Base-by-base conservation (phyloP, 2,888 invertebrate species). In the Cataglyphis altisquamis region DNA sequence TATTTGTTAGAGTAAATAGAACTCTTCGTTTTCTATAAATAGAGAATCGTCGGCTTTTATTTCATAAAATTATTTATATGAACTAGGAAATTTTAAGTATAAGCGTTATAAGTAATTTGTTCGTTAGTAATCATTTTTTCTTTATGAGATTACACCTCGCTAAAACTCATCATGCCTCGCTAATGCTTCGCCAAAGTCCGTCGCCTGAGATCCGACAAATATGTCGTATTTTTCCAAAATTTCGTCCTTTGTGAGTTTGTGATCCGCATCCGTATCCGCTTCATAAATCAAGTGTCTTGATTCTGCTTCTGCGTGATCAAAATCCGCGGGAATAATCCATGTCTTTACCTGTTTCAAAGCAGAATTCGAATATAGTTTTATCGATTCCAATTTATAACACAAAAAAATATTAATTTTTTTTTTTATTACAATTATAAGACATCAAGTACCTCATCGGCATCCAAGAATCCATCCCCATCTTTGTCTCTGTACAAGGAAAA, bases 161-260 rank as follows among this genome's bases (percentile, higher is more conserved):
- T 97, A 99, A 95, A 99, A 99, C 95, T 99, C 99, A 93, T 99
- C 99, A 93, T 99, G 99, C 90, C 98, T 96, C 0, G 97, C 97
- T 21, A 99, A 95, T 8, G 99, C 99, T 94, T 99, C 99, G 0
- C 99, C 99, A 94, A 99, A 99, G 95, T 99, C 99, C 0, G 99
- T 99, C 0, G 99, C 99, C 95, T 99, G 99, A 0, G 99, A 99
- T 55, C 99, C 99, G 5, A 99, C 99, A 95, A 99, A 99, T 12
- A 99, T 96, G 95, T 99, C 99, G 94, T 99, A 99, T 94, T 99
- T 99, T 80, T 97, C 97, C 36, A 99, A 95, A 48, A 99, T 97
- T 95, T 99, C 99, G 0, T 97, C 97, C 94, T 97, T 98, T 10
- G 98, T 98, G 41, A 99, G 96, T 93, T 97, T 97, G 91, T 98